Evolutionary conservation across 2,888 invertebrate genomes (phyloP).

Genomic region (Iselma pallidipennis): DNA sequence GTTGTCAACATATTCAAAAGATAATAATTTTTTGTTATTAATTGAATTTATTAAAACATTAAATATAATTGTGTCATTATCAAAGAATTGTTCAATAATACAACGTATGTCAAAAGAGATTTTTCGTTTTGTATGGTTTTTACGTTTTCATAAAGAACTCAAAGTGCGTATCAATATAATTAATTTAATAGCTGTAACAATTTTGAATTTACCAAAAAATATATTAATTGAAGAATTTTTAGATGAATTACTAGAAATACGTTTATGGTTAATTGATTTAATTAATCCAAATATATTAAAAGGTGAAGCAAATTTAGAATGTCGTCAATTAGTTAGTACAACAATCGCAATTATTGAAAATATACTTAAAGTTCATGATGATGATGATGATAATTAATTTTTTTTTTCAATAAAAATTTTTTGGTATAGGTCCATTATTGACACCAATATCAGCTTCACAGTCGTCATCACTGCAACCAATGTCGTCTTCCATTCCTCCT

Average conservation of each 20-base stretch:
- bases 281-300: slow-evolving; percentile 61
- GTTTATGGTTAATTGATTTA: slow-evolving; percentile 68
- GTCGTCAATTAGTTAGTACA: slow-evolving; percentile 65
- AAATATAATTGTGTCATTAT: slow-evolving; percentile 66
- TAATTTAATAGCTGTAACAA: slow-evolving; percentile 68
- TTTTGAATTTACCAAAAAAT: slow-evolving; percentile 64
- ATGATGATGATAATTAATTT: background rate
- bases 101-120: slow-evolving; percentile 71
- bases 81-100: slow-evolving; percentile 69
- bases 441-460: slow-evolving; percentile 47
- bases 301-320: slow-evolving; percentile 68
- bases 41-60: slow-evolving; percentile 71
- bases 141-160: slow-evolving; percentile 69
- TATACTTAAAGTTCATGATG: slow-evolving; percentile 48
- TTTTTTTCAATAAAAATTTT: slow-evolving; percentile 9
- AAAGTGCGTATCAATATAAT: slow-evolving; percentile 69
- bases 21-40: slow-evolving; percentile 69
- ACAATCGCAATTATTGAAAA: slow-evolving; percentile 63
- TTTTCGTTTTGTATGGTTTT: slow-evolving; percentile 67
- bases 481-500: slow-evolving; percentile 55
- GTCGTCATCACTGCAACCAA: slow-evolving; percentile 44
- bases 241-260: slow-evolving; percentile 66
- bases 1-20: slow-evolving; percentile 61
- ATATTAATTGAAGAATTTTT: slow-evolving; percentile 64
- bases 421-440: slow-evolving; percentile 45